Evolutionary conservation across 2,888 invertebrate genomes (phyloP), one percentile per base, ranked within the genome.

Genomic region (Watsonalla binaria): DNA sequence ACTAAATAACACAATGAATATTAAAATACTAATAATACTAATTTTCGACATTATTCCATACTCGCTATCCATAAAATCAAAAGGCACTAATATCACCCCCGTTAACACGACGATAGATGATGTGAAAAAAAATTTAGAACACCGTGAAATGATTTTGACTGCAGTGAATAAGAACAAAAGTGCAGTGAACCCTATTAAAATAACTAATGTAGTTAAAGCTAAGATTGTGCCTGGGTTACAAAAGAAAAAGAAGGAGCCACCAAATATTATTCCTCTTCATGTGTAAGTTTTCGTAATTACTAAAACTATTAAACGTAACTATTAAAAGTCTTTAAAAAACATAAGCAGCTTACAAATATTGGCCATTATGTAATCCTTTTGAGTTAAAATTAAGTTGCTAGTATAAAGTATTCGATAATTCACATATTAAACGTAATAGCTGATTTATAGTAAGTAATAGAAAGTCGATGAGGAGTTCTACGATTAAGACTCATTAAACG

Each of bases 111-210:
- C 72, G 6, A 64, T 73, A n/a, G 76, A 72, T n/a, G 71, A 70
- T 46, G 81, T 85, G 24, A 80, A 79, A 61, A 86, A 84, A 54
- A 78, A 70, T 15, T 60, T 82, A 9, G 81, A 82, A 57, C 78
- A 81, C 59, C 79, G 80, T 47, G 82, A 86, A 55, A 72, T 71
- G 50, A 62, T 71, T 24, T 58, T 83, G 5, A 65, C 74, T 24
- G 70, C 74, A 45, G 62, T 68, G 35, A 76, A 68, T 46, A 80
- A 74, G 58, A 78, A 75, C 57, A 84, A 80, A 62, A 70, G 72
- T n/a, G 78, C 74, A 60, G 68, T 64, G 46, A 64, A 67, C 52
- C 76, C 80, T 2, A 72, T 79, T 9, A 78, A 77, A 63, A 84
- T 85, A 2, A 80, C 75, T 1, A 78, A 84, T 61, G 74, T 80